These are phyloP conservation scores for Nothura maculosa DNA, from an alignment of 2,797 vertebrate genomes.

Conservation along the genomic window DNA sequence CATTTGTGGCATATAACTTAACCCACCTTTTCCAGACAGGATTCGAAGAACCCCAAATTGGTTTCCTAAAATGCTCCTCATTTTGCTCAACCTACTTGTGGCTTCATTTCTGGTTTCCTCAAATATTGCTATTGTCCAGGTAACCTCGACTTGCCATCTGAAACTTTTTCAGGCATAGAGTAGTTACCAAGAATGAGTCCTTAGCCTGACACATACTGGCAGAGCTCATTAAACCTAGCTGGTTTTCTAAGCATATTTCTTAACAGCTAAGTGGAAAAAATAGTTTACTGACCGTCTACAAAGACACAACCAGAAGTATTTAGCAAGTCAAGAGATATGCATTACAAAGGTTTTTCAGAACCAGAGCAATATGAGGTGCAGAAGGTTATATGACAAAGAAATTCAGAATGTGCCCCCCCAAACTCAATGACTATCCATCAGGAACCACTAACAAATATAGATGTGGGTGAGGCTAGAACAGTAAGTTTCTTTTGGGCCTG, in stretches of 20 bases:
- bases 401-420: background rate
- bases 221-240: background rate
- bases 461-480: background rate
- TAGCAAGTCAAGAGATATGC: background rate
- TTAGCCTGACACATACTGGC: background rate
- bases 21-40: background rate
- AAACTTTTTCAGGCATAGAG: background rate
- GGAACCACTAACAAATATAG: background rate
- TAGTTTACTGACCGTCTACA: background rate
- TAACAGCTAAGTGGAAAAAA: background rate
- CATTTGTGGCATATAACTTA: background rate
- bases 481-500: background rate
- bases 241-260: background rate
- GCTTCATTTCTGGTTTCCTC: background rate
- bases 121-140: background rate
- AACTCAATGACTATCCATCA: background rate
- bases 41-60: background rate
- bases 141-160: background rate
- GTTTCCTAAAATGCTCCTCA: background rate
- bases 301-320: background rate
- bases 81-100: background rate
- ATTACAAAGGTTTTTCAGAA: background rate
- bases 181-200: background rate
- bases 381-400: background rate
- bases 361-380: background rate